Evolutionary conservation across 2,797 vertebrate species (phyloP).

Genomic region (Dendrocincla tyrannina): DNA sequence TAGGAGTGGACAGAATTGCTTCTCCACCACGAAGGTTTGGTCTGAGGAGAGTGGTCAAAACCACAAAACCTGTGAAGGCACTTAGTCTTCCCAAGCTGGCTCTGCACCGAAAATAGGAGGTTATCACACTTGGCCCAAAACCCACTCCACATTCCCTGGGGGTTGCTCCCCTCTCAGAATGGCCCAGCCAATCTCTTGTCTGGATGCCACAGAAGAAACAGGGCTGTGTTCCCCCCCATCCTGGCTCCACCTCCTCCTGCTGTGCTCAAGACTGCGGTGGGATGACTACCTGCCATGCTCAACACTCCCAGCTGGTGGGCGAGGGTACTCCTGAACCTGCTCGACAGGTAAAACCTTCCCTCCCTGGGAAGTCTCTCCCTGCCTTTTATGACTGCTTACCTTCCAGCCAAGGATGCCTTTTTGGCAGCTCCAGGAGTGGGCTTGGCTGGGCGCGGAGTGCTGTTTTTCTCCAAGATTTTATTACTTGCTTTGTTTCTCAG

Average conservation of each 20-base stretch:
- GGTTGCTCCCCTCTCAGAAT: neutral
- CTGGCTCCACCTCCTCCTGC: neutral
- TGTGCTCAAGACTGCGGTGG: neutral
- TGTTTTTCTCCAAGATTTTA: conserved; percentile 37
- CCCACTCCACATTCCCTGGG: neutral
- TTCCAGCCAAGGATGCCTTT: conserved; percentile 39
- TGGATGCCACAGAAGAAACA: neutral
- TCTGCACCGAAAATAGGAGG: neutral
- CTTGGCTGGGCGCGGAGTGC: neutral
- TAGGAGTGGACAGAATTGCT: fast-evolving
- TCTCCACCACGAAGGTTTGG: neutral
- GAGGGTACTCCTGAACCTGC: neutral
- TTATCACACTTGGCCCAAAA: neutral
- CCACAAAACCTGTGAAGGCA: neutral
- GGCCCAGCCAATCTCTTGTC: neutral
- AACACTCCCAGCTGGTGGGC: neutral
- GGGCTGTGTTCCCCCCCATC: neutral
- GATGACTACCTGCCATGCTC: neutral
- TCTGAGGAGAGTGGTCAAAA: neutral
- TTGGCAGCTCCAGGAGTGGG: conserved; percentile 3
- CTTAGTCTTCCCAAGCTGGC: neutral
- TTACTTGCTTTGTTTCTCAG: neutral
- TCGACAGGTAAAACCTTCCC: conserved; percentile 5
- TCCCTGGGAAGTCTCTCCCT: conserved; percentile 16
- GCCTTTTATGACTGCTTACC: neutral